Conservation (phyloP, 2,113 vertebrate species). For the Tachysurus vachellii region DNA sequence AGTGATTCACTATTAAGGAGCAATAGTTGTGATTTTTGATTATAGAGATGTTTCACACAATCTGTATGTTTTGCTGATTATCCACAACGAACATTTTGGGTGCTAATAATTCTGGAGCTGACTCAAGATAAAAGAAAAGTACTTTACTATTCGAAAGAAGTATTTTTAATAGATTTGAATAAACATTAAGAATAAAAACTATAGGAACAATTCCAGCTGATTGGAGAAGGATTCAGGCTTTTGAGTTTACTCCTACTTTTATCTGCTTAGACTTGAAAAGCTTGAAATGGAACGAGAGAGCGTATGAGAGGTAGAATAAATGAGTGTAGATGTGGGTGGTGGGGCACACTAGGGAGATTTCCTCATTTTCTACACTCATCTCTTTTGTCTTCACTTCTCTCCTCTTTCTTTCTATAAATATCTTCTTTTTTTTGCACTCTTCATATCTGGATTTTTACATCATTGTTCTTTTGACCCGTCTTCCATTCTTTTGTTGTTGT, state of each 20-base stretch:
- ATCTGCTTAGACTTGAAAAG: background rate
- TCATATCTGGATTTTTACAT: background rate
- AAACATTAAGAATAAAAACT: background rate
- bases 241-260: background rate
- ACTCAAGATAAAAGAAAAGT: background rate
- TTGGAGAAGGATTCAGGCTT: background rate
- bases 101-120: background rate
- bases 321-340: background rate
- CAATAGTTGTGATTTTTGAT: no score
- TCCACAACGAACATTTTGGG: background rate
- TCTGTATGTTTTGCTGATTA: background rate
- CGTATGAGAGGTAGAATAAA: background rate
- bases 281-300: background rate
- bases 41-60: no score
- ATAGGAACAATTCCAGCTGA: background rate
- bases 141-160: background rate
- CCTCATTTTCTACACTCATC: constrained; percentile 1
- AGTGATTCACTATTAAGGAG: background rate
- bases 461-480: background rate
- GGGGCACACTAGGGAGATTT: background rate
- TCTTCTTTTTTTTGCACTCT: background rate
- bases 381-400: constrained; percentile 2
- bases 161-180: background rate
- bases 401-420: constrained; percentile 12
- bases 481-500: background rate